These are phyloP conservation scores for Mercenaria mercenaria DNA, from an alignment of 1,140 invertebrate genomes.

Conservation along the genomic window DNA sequence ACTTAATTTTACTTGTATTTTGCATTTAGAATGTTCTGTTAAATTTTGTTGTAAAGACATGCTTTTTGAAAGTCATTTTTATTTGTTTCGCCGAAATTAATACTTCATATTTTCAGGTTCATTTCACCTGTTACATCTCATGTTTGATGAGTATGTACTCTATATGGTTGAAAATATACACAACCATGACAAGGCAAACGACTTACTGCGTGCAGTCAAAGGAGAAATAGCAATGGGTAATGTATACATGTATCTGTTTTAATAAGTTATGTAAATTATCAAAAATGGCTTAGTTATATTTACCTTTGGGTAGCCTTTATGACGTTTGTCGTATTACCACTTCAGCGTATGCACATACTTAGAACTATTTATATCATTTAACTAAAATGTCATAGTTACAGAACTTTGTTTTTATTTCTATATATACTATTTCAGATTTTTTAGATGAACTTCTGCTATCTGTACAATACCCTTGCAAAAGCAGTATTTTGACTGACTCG, in stretches of 20 bases:
- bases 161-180: slow-evolving; percentile 87
- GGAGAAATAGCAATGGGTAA: slow-evolving; percentile 73
- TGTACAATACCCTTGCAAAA: background rate
- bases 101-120: slow-evolving; percentile 86
- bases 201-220: slow-evolving; percentile 85
- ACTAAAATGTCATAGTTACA: too few relatives aligned
- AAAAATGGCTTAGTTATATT: background rate
- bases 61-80: too few relatives aligned
- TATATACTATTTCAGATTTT: slow-evolving; percentile 22
- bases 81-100: too few relatives aligned
- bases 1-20: too few relatives aligned
- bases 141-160: slow-evolving; percentile 88
- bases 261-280: background rate
- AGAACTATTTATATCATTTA: background rate
- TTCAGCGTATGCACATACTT: background rate
- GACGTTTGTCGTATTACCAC: background rate
- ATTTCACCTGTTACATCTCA: slow-evolving; percentile 87
- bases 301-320: background rate
- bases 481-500: background rate
- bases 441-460: slow-evolving; percentile 6
- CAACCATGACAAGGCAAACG: slow-evolving; percentile 85
- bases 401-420: too few relatives aligned
- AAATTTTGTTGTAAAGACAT: too few relatives aligned
- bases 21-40: too few relatives aligned
- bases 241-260: background rate